Base-by-base conservation (phyloP, 2,888 invertebrate genomes). In the Creontiades dilutus region DNA sequence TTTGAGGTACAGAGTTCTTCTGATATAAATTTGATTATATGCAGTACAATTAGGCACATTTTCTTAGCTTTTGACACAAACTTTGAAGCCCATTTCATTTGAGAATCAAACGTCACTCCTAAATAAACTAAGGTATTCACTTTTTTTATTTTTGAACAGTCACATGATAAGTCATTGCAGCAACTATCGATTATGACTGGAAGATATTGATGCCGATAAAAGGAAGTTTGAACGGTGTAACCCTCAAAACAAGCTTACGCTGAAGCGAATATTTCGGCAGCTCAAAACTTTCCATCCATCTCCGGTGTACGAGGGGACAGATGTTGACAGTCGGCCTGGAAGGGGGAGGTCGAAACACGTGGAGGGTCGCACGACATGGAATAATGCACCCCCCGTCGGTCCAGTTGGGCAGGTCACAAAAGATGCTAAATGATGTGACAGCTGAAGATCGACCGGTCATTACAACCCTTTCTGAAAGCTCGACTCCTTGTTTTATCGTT, bases 331-430 rank as follows among this genome's bases (percentile, higher is more conserved):
- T 46, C 28, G 78, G 68, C 23, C 23, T 68, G 23, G 27, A 68
- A 68, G 12, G 13, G 23, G 12, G 68, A 13, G 76, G 27, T 37
- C n/a, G 0, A 9, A 19, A 76, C 7, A 19, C 27, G 28, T 14
- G 37, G 78, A 46, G 28, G 46, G 46, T 27, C n/a, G 11, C 19
- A 37, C 37, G 13, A 9, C 19, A 61, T 61, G 52, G 28, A 75
- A 76, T 76, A 27, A 76, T 76, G 76, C 7, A 76, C 76, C 37
- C 76, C 76, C 16, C 78, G 3, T 47, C 46, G 14, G 13, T 16
- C 37, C 46, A 78, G 47, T 47, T 78, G 78, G 78, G 46, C 78
- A 78, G n/a, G 37, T 47, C 37, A 78, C 78, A 78, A 78, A 78
- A 13, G 19, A 75, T 75, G 75, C 75, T 28, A 75, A 75, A 78